Evolutionary conservation across 2,113 vertebrate genomes (phyloP).

Genomic region (Cottus gobio): DNA sequence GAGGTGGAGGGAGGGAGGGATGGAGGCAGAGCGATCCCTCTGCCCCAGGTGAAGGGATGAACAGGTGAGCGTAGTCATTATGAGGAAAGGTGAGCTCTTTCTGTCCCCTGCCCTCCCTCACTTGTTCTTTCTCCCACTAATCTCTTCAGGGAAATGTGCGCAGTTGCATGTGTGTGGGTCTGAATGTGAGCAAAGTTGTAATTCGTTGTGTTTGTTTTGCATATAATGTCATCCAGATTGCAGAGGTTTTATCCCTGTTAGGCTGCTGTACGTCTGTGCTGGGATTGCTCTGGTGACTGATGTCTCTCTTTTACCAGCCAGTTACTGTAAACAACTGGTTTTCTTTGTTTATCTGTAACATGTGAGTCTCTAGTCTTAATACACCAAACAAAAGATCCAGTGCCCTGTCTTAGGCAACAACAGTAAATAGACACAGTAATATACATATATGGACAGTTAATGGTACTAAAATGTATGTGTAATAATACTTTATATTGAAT

Average conservation of each 20-base stretch:
- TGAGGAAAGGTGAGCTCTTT: slow-evolving; percentile 82
- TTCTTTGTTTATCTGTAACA: slow-evolving; percentile 1
- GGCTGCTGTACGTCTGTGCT: slow-evolving; percentile 25
- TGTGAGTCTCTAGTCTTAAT: not conserved
- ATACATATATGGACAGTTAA: not conserved
- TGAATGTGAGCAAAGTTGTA: slow-evolving; percentile 42
- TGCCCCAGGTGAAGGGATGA: slow-evolving; percentile 84
- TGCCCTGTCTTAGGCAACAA: not conserved
- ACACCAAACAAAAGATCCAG: not conserved
- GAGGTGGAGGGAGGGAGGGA: slow-evolving; percentile 23
- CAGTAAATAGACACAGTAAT: not conserved
- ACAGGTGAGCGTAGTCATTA: slow-evolving; percentile 83
- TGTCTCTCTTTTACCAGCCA: not conserved
- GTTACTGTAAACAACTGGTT: not conserved
- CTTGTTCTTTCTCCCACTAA: slow-evolving; percentile 50
- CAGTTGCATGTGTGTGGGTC: slow-evolving; percentile 20
- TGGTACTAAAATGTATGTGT: not conserved
- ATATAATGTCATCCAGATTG: slow-evolving; percentile 22
- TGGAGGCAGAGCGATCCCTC: slow-evolving; percentile 67
- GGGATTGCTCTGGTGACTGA: slow-evolving; percentile 18
- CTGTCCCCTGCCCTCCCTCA: slow-evolving; percentile 59
- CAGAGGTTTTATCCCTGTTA: slow-evolving; percentile 14
- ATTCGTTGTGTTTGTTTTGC: slow-evolving; percentile 49
- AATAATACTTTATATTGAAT: not conserved
- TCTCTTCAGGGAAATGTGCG: slow-evolving; percentile 59